Percentiles rank a stretch among this genome's conserved stretches.
These are phyloP conservation scores for Philypnodon macrostomus DNA, from an alignment of 2,797 vertebrate genomes.

Conservation along the genomic window DNA sequence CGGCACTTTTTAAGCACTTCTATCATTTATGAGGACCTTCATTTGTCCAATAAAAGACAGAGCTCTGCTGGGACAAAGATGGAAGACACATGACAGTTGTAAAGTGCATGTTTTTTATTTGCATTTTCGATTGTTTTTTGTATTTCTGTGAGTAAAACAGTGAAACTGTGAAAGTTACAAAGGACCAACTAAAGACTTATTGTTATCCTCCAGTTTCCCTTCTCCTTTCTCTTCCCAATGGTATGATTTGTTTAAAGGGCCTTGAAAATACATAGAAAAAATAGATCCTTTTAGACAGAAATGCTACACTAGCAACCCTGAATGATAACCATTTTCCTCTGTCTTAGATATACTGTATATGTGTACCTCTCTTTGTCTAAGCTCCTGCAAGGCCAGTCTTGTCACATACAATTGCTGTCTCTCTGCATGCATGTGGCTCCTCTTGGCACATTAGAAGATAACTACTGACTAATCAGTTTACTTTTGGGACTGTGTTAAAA, in stretches of 20 bases:
- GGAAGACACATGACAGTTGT: slow-evolving; percentile 72
- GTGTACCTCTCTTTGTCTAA: slow-evolving; percentile 59
- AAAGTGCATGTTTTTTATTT: slow-evolving; percentile 60
- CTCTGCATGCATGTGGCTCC: slow-evolving; percentile 67
- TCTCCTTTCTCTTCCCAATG: slow-evolving; percentile 54
- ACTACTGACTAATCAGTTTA: slow-evolving; percentile 83
- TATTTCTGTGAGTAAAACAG: too few species aligned
- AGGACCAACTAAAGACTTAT: slow-evolving; percentile 27
- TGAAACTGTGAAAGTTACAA: slow-evolving; percentile 27
- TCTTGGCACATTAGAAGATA: slow-evolving; percentile 80
- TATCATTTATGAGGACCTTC: slow-evolving; percentile 76
- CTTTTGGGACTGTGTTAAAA: slow-evolving; percentile 82
- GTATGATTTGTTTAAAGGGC: slow-evolving; percentile 68
- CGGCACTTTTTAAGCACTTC: slow-evolving; percentile 72
- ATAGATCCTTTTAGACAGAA: slow-evolving; percentile 59
- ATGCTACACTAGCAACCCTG: slow-evolving; percentile 66
- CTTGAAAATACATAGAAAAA: slow-evolving; percentile 70
- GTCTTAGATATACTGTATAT: slow-evolving; percentile 21
- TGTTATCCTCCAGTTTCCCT: slow-evolving; percentile 42
- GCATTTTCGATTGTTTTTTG: slow-evolving; percentile 69
- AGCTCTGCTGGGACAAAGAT: slow-evolving; percentile 66
- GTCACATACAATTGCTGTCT: slow-evolving; percentile 70
- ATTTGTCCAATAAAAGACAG: slow-evolving; percentile 78
- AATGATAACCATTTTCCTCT: slow-evolving; percentile 58
- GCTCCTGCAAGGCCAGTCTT: slow-evolving; percentile 65